Base-by-base conservation (phyloP, 2,113 vertebrate genomes). In the Macrotis lagotis region DNA sequence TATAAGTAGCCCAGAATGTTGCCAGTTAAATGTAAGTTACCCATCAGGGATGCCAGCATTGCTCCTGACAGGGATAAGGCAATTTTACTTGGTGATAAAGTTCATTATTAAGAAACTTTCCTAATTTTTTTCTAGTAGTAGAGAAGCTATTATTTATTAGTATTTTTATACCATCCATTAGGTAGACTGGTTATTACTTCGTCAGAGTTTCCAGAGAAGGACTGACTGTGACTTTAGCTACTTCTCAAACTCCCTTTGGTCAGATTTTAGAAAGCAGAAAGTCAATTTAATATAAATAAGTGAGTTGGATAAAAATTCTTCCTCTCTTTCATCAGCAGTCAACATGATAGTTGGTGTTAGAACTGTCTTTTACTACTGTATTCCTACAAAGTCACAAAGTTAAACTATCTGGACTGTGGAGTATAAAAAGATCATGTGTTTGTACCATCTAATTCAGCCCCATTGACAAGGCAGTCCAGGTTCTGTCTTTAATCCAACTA, bases 11-110 rank as follows among this genome's bases (percentile, higher is more conserved):
- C 96, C 98, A 98, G 98, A 98, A 97, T 98, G 98, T 95, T 97
- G 98, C 98, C 97, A 89, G 98, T 98, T 98, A 98, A 98, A 96
- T 98, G 95, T 92, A 89, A 98, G 97, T 98, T 98, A 98, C 98
- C 95, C 98, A 98, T 98, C 97, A 97, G 98, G 98, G 98, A 98
- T 97, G 91, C 96, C 44, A 94, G 96, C 92, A 96, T 98, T 96
- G 94, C 98, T 98, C 98, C 25, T 95, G 96, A 96, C 94, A 98
- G 96, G 95, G 98, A 95, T 48, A 97, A 97, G 94, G 51, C 94
- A 97, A 97, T 96, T 98, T 98, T 90, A 91, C 96, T 97, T 96
- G 91, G 74, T 96, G 97, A 95, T 97, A 12, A 95, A 28, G 93
- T 94, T 93, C 95, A 95, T 97, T 89, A 94, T 92, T 89, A 94